Conservation (phyloP, 2,113 vertebrate genomes). For the Clarias magur region DNA sequence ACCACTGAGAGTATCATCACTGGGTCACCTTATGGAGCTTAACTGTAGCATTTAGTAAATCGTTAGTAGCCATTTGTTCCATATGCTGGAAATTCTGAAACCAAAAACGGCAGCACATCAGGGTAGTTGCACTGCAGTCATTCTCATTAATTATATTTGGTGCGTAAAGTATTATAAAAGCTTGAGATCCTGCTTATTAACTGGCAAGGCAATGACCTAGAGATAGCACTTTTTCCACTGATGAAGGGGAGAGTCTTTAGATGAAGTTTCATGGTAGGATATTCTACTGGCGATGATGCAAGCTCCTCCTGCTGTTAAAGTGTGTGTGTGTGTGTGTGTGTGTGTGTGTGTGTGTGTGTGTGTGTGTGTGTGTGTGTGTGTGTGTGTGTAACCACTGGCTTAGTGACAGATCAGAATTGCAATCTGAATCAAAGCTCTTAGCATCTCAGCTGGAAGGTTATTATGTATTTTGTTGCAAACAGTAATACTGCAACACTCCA, state of each 20-base stretch:
- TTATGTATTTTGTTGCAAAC: slow-evolving; percentile 14
- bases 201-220: not conserved
- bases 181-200: not conserved
- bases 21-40: not conserved
- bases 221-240: not conserved
- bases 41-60: not conserved
- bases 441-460: slow-evolving; percentile 14
- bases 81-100: not conserved
- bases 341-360: not conserved
- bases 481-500: slow-evolving; percentile 15
- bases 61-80: slow-evolving; percentile 3
- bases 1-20: slow-evolving; percentile 5
- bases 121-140: not conserved
- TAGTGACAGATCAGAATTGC: slow-evolving; percentile 6
- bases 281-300: not conserved
- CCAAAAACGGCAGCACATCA: not conserved
- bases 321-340: not conserved
- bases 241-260: not conserved
- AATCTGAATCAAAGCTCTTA: slow-evolving; percentile 1
- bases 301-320: not conserved
- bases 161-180: not conserved
- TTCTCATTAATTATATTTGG: not conserved
- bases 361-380: not conserved
- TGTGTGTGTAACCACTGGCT: not conserved
- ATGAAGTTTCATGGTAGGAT: not conserved